phyloP scores from a whole-genome alignment of 1,140 invertebrate species.

The Nasonia longicornis region DNA sequence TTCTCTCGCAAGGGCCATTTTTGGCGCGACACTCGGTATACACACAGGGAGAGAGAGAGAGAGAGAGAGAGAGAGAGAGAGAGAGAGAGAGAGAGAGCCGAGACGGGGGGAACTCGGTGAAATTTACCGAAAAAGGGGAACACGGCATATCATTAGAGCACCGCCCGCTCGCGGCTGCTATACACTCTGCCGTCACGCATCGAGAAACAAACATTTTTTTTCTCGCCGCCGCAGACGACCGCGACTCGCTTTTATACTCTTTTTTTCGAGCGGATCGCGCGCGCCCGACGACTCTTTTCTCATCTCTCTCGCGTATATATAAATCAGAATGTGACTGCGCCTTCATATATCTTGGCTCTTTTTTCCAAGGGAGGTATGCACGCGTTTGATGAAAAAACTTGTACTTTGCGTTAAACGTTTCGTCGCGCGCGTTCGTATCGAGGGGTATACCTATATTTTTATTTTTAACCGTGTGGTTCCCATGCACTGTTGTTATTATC shows the following conservation, averaged over 20 bases:
- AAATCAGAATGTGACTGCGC: neutral
- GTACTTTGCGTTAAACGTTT: neutral
- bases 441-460: no score
- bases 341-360: neutral
- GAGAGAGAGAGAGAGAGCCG: neutral
- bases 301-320: neutral
- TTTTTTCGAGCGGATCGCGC: neutral
- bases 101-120: slow-evolving; percentile 3
- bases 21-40: neutral
- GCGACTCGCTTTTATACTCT: neutral
- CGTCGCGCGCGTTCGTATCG: neutral
- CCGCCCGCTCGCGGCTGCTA: neutral
- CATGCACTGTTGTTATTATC: no score
- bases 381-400: neutral
- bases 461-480: no score
- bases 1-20: slow-evolving; percentile 1
- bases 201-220: slow-evolving; percentile 34
- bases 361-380: neutral
- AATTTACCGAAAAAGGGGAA: slow-evolving; percentile 39
- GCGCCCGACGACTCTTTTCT: neutral
- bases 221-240: neutral
- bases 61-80: neutral
- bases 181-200: slow-evolving; percentile 13
- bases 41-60: neutral
- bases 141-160: slow-evolving; percentile 26